Percentiles rank a stretch among this genome's conserved stretches.
phyloP scores from a whole-genome alignment of 2,113 vertebrate genomes.

The Chaetodon trifascialis region DNA sequence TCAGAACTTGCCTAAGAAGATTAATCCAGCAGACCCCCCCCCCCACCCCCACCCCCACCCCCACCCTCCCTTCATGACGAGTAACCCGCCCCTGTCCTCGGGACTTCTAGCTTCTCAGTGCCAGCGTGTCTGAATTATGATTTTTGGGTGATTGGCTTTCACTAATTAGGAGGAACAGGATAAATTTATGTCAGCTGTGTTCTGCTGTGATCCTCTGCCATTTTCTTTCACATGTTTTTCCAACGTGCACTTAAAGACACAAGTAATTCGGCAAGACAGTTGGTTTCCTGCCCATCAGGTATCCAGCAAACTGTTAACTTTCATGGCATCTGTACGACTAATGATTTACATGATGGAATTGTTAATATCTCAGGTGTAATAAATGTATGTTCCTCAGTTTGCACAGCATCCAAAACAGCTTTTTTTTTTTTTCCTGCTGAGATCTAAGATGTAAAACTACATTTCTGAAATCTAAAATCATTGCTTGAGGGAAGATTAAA shows the following conservation, averaged over 20 bases:
- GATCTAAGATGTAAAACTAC: neutral
- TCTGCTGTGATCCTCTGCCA: conserved; percentile 4
- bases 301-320: neutral
- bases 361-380: neutral
- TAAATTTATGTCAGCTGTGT: conserved; percentile 20
- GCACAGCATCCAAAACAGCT: neutral
- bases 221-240: conserved; percentile 1
- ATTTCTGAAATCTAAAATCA: neutral
- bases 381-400: neutral
- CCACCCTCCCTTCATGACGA: conserved; percentile 21
- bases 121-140: conserved; percentile 8
- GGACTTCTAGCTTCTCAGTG: conserved; percentile 29
- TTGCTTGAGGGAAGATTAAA: conserved; percentile 7
- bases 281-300: neutral
- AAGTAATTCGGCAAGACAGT: neutral
- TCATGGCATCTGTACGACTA: neutral
- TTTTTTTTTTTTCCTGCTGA: neutral
- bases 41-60: conserved; percentile 7
- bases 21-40: conserved; percentile 24
- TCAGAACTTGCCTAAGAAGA: conserved; percentile 38
- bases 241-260: neutral
- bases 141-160: conserved; percentile 32
- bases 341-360: neutral
- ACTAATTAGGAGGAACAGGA: conserved; percentile 35
- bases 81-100: conserved; percentile 7